phyloP scores from a whole-genome alignment of 2,888 invertebrate species.

The Cybosia mesomella region DNA sequence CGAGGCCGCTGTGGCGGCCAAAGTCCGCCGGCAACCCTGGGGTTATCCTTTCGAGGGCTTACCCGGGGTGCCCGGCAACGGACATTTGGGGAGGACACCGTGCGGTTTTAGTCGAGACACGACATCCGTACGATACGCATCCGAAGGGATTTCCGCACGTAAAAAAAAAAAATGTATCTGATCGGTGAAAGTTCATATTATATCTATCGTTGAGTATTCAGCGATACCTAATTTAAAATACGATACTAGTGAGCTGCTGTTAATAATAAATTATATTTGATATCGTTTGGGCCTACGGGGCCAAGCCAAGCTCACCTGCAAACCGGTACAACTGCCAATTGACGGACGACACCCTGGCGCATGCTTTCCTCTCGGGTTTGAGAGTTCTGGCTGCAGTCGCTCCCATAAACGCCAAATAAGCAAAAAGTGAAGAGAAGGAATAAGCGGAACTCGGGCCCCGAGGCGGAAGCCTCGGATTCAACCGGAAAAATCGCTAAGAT shows the following conservation, averaged over 20 bases:
- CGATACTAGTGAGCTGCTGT: slow-evolving; percentile 3
- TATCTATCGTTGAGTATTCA: slow-evolving; percentile 7
- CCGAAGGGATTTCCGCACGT: too few species aligned
- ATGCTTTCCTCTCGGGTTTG: neutral
- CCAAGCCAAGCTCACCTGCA: neutral
- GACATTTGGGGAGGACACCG: too few species aligned
- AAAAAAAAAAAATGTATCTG: slow-evolving; percentile 14
- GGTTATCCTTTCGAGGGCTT: too few species aligned
- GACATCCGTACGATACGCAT: too few species aligned
- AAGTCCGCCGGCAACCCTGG: too few species aligned
- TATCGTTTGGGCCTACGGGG: neutral
- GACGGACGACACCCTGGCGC: neutral
- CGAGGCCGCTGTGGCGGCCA: too few species aligned
- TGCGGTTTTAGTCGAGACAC: too few species aligned
- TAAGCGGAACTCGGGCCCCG: neutral
- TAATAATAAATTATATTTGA: slow-evolving; percentile 1
- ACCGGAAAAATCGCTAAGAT: too few species aligned
- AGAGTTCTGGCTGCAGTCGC: neutral
- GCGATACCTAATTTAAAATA: slow-evolving; percentile 12
- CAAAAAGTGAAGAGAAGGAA: neutral
- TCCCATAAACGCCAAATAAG: neutral
- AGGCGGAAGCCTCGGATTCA: too few species aligned
- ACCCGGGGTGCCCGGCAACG: too few species aligned
- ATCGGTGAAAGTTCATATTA: slow-evolving; percentile 13
- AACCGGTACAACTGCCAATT: neutral